Conservation (phyloP, 2,797 vertebrate species). For the Carcharodon carcharias region DNA sequence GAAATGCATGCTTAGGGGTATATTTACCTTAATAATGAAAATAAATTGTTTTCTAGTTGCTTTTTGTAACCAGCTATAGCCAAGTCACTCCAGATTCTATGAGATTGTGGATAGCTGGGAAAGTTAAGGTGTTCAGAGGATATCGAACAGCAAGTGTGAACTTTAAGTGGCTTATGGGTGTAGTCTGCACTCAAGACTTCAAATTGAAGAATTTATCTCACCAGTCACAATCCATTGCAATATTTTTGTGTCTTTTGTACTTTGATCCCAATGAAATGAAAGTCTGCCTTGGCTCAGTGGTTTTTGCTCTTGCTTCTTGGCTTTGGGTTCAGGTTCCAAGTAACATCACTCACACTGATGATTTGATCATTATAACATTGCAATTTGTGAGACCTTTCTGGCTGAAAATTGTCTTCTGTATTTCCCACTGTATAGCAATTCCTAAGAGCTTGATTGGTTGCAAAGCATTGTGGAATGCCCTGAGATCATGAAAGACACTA, state of each 20-base stretch:
- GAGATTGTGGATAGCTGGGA: not conserved
- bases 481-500: not conserved
- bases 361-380: not conserved
- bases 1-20: not conserved
- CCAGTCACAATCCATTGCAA: not conserved
- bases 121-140: not conserved
- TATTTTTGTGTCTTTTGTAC: not conserved
- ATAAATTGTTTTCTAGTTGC: not conserved
- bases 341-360: not conserved
- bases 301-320: not conserved
- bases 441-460: not conserved
- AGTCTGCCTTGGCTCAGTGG: not conserved
- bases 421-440: not conserved
- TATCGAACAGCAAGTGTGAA: not conserved
- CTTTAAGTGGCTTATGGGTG: constrained; percentile 26
- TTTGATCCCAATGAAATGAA: not conserved
- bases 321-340: not conserved
- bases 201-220: constrained; percentile 25
- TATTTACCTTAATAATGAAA: not conserved
- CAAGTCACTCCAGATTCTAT: not conserved
- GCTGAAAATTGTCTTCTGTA: not conserved
- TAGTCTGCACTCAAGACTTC: not conserved
- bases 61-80: not conserved
- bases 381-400: not conserved
- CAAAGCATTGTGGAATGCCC: not conserved